Conservation (phyloP, 2,113 vertebrate species). For the Oenanthe oenanthe region DNA sequence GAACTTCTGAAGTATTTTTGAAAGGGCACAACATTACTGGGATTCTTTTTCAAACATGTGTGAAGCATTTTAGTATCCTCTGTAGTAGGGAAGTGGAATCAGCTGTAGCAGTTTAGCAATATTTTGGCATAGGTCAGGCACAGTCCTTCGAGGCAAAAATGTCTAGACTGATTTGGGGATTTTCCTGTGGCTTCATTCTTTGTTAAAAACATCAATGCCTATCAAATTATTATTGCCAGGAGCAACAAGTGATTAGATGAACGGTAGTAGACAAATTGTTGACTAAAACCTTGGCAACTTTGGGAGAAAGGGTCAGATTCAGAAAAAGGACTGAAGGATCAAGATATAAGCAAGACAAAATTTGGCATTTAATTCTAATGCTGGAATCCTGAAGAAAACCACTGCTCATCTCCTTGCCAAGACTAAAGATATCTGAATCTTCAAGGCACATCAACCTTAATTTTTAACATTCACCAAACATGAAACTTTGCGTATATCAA, state of each 20-base stretch:
- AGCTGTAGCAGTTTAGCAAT: conserved; percentile 37
- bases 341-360: not conserved
- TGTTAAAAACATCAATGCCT: conserved; percentile 33
- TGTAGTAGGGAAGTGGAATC: conserved; percentile 25
- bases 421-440: not conserved
- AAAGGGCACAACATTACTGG: conserved; percentile 18
- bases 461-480: not conserved
- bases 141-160: conserved; percentile 58
- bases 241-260: conserved; percentile 4
- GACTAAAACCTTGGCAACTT: not conserved
- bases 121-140: conserved; percentile 43
- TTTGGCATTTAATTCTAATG: not conserved
- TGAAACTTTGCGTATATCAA: not conserved
- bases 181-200: conserved; percentile 48
- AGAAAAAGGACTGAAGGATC: not conserved
- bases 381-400: not conserved
- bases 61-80: conserved; percentile 40
- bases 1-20: conserved; percentile 50
- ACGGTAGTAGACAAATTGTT: conserved; percentile 32
- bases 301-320: not conserved
- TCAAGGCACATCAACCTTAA: not conserved
- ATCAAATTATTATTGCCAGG: conserved; percentile 20
- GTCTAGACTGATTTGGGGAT: conserved; percentile 58
- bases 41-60: conserved; percentile 53
- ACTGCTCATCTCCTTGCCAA: not conserved